Evolutionary conservation across 2,113 vertebrate species (phyloP).

Genomic region (Lasiurus borealis): DNA sequence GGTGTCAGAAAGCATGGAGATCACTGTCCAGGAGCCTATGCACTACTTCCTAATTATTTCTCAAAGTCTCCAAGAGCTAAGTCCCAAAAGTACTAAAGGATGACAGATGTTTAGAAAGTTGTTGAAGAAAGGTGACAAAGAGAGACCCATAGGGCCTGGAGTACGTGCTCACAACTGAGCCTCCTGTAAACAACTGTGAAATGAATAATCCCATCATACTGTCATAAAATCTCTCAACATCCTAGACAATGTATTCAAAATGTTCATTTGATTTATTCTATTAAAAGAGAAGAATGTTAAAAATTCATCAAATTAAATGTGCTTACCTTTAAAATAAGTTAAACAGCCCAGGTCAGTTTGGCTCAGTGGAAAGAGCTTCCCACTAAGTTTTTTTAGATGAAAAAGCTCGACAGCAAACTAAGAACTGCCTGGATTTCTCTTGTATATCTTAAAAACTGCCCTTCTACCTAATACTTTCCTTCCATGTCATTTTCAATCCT

Average conservation of each 20-base stretch:
- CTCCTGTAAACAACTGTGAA: background rate
- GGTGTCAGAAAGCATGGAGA: background rate
- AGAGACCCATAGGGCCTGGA: background rate
- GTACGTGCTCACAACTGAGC: background rate
- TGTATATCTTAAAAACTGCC: background rate
- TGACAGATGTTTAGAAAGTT: background rate
- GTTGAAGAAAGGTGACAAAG: background rate
- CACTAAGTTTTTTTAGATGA: background rate
- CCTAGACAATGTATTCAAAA: background rate
- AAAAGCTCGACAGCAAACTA: background rate
- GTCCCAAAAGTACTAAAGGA: background rate
- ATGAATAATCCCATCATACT: background rate
- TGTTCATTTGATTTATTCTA: background rate
- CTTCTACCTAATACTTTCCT: slow-evolving; percentile 18
- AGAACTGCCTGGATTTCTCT: background rate
- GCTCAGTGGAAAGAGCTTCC: background rate
- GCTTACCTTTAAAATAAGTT: background rate
- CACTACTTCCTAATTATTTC: background rate
- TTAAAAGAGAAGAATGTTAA: background rate
- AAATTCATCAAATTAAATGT: slow-evolving; percentile 21
- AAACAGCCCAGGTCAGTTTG: background rate
- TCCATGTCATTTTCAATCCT: background rate
- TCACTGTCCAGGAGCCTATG: background rate
- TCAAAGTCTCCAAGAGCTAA: background rate
- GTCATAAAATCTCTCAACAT: background rate